Base-by-base conservation (phyloP, 1,140 invertebrate species). In the Caenorhabditis remanei region DNA sequence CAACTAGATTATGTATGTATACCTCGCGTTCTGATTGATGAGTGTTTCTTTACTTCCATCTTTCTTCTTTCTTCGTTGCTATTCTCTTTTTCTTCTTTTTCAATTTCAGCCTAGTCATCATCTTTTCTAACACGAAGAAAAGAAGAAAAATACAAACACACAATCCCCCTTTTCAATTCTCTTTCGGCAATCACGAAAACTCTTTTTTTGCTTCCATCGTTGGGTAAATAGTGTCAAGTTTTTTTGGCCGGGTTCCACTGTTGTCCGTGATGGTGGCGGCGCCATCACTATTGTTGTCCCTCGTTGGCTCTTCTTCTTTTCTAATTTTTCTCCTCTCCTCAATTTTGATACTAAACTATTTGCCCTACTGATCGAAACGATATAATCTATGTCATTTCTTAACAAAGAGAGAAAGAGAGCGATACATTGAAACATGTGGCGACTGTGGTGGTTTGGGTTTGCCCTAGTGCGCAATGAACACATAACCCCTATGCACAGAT, bases 211-310 rank as follows among this genome's bases (percentile, higher is more conserved):
- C 46, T 53, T 46, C 32, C n/a, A 65, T 32, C 61, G 61, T 48
- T 79, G 71, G 46, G 71, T 50, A 79, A 79, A 79, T 79, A 79
- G 71, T 79, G 71, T 79, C 71, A 79, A 79, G 71, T 79, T 79
- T 79, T 79, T 79, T 79, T 71, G 41, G 61, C 32, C 2, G 32
- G 32, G 32, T 32, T 32, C 32, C 32, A 32, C 32, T 32, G 32
- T 32, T 32, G 71, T 50, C 71, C 53, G 46, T 48, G 71, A 53
- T 46, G 46, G 71, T 50, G 46, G 71, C 43, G 71, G 19, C 71
- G 71, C 71, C 71, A 79, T 71, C 61, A 63, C 61, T 32, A 32
- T 71, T 58, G 19, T 71, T 71, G 65, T 71, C 46, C 71, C 21
- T 32, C 32, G 32, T 50, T 79, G 43, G 46, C 71, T 50, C 46